Evolutionary conservation across 2,888 invertebrate genomes (phyloP).

Genomic region (Calameuta filiformis): DNA sequence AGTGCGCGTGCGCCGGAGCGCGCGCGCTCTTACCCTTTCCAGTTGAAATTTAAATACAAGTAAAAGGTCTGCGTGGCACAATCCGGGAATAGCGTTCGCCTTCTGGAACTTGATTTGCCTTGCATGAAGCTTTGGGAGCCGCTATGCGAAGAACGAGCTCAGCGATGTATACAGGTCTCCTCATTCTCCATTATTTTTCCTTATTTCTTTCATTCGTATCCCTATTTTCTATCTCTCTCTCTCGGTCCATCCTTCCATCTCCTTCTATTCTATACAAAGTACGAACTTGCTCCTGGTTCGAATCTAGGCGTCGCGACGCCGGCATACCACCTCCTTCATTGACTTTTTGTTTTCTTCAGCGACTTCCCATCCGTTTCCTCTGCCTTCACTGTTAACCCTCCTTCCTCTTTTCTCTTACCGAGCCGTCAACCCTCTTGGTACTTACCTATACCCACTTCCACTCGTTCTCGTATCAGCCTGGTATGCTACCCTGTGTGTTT

Average conservation of each 20-base stretch:
- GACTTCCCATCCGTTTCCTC: constrained; percentile 16
- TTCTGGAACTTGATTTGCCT: constrained; percentile 63
- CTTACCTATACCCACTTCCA: constrained; percentile 6
- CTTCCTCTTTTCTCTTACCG: constrained; percentile 18
- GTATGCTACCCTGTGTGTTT: constrained; percentile 38
- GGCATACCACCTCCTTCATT: constrained; percentile 27
- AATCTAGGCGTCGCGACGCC: constrained; percentile 45
- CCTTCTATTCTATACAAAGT: background rate
- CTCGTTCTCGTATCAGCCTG: constrained; percentile 34
- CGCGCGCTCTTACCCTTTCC: constrained; percentile 43
- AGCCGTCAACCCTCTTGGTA: constrained; percentile 1
- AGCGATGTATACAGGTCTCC: constrained; percentile 34
- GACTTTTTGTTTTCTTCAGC: constrained; percentile 33
- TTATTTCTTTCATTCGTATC: constrained; percentile 7
- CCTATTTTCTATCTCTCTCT: background rate
- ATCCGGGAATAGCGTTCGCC: constrained; percentile 55
- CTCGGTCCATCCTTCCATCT: constrained; percentile 9
- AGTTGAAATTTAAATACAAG: constrained; percentile 63
- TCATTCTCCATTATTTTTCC: constrained; percentile 14
- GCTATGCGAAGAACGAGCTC: constrained; percentile 46
- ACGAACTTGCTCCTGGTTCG: constrained; percentile 10
- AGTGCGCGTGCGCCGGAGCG: constrained; percentile 15
- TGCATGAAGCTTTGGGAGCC: constrained; percentile 61
- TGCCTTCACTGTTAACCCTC: constrained; percentile 5
- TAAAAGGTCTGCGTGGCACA: constrained; percentile 57